phyloP scores from a whole-genome alignment of 2,797 vertebrate species.

The Melopsittacus undulatus region DNA sequence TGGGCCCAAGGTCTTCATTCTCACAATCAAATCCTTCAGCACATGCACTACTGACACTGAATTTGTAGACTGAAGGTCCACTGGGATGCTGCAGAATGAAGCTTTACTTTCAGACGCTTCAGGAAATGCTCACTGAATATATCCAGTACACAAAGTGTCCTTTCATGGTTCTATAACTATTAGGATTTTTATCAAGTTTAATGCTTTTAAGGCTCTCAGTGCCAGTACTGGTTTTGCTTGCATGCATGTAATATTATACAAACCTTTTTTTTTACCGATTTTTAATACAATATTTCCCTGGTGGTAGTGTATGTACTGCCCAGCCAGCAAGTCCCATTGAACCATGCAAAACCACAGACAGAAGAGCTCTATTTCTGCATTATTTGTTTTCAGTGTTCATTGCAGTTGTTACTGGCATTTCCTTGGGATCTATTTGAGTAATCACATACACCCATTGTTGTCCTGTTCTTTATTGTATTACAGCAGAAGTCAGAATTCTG shows the following conservation, averaged over 20 bases:
- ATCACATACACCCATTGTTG: neutral
- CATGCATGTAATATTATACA: neutral
- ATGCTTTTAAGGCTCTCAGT: neutral
- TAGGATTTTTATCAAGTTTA: neutral
- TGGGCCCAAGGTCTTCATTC: too few species aligned
- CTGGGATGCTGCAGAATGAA: slow-evolving; percentile 7
- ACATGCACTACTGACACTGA: neutral
- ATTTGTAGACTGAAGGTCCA: neutral
- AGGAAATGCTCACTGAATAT: neutral
- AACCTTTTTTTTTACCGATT: neutral
- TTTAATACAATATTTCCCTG: neutral
- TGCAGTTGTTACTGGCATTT: neutral
- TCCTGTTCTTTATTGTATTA: neutral
- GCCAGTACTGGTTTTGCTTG: neutral
- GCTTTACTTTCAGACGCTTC: neutral
- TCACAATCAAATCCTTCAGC: neutral
- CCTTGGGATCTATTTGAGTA: neutral
- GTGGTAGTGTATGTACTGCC: neutral
- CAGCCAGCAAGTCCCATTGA: neutral
- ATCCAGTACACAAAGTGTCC: neutral
- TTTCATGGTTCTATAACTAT: neutral
- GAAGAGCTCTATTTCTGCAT: neutral
- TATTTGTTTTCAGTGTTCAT: neutral
- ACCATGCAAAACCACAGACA: neutral
- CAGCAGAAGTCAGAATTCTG: neutral